These are phyloP conservation scores for Spinibarbus caldwelli DNA, from an alignment of 2,797 vertebrate genomes.

Conservation along the genomic window DNA sequence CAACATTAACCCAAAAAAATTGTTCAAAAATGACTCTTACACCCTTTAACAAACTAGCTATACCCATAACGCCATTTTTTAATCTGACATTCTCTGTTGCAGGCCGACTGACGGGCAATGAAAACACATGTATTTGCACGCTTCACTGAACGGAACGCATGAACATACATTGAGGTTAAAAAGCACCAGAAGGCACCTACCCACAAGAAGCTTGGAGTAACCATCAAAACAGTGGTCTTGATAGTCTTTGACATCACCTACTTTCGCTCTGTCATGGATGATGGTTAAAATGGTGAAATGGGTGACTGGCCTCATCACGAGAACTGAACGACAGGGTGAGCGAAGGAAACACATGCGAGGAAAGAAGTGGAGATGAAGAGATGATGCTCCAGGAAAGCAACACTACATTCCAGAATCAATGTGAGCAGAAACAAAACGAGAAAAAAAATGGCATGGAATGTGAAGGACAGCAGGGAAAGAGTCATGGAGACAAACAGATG, in stretches of 20 bases:
- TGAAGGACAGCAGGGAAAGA: slow-evolving; percentile 21
- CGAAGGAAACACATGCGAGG: slow-evolving; percentile 39
- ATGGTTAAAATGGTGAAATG: slow-evolving; percentile 38
- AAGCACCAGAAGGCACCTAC: slow-evolving; percentile 77
- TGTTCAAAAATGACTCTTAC: slow-evolving; percentile 54
- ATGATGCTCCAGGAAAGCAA: slow-evolving; percentile 37
- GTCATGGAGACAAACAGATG: not conserved
- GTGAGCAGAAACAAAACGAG: slow-evolving; percentile 30
- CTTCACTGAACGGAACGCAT: slow-evolving; percentile 19
- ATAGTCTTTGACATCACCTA: slow-evolving; percentile 32
- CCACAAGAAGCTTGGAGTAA: slow-evolving; percentile 70
- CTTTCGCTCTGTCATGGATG: slow-evolving; percentile 42
- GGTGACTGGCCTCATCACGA: slow-evolving; percentile 59
- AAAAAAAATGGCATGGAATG: slow-evolving; percentile 21
- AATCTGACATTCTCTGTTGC: slow-evolving; percentile 25
- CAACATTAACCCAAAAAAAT: slow-evolving; percentile 63
- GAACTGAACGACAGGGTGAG: slow-evolving; percentile 54
- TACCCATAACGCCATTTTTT: slow-evolving; percentile 7
- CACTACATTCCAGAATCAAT: slow-evolving; percentile 31
- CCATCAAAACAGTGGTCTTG: slow-evolving; percentile 44
- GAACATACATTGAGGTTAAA: slow-evolving; percentile 40
- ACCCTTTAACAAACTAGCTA: slow-evolving; percentile 15
- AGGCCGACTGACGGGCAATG: not conserved
- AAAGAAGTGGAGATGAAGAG: slow-evolving; percentile 20
- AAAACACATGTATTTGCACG: slow-evolving; percentile 21